A percentile compares a stretch with the other conserved stretches of the same genome.
Conservation (phyloP, 2,113 vertebrate genomes). For the Megaceryle torquata region DNA sequence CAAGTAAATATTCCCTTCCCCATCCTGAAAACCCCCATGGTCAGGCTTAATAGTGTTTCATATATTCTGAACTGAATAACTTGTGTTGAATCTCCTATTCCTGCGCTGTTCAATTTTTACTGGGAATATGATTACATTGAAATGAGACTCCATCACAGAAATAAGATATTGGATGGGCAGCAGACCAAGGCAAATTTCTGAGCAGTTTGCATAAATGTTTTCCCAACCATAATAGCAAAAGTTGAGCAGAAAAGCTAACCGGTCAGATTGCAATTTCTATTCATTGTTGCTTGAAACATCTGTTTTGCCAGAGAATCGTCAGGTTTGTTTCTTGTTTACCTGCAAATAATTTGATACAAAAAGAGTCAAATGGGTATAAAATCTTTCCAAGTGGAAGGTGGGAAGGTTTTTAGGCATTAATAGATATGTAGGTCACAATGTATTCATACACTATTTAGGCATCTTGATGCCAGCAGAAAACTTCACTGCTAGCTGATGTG, state of each 20-base stretch:
- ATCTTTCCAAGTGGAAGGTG: background rate
- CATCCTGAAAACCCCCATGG: background rate
- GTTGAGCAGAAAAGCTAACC: background rate
- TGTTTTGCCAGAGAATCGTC: background rate
- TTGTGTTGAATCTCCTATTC: conserved; percentile 16
- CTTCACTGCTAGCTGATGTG: background rate
- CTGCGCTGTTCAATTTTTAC: conserved; percentile 27
- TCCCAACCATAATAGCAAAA: conserved; percentile 9
- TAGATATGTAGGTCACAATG: background rate
- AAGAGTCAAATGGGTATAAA: background rate
- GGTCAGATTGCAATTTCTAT: conserved; percentile 36
- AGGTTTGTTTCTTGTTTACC: background rate
- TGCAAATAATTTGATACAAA: background rate
- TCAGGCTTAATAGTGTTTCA: conserved; percentile 16
- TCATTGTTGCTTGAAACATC: conserved; percentile 11
- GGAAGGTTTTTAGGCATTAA: background rate
- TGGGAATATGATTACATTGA: conserved; percentile 63
- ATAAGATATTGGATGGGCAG: conserved; percentile 53
- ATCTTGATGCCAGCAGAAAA: background rate
- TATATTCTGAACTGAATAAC: conserved; percentile 34
- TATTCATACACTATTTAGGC: fast-evolving
- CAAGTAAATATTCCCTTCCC: background rate
- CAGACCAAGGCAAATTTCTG: conserved; percentile 52
- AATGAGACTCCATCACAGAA: conserved; percentile 54
- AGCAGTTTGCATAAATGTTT: conserved; percentile 60